phyloP scores from a whole-genome alignment of 1,140 invertebrate genomes.

The Scaptomyza pallida region DNA sequence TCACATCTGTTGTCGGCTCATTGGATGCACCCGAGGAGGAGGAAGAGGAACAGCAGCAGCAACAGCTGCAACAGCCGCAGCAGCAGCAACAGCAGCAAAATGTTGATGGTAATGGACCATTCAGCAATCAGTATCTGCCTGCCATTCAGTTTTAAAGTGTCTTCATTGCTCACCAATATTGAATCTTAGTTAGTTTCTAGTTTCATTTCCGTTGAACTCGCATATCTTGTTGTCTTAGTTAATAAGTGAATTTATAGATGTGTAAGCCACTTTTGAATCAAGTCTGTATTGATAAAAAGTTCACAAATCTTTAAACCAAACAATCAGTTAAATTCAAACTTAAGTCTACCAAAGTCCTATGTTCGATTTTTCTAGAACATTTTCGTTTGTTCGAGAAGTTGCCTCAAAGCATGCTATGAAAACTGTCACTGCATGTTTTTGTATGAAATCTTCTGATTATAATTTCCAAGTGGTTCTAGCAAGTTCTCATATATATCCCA shows the following conservation, averaged over 20 bases:
- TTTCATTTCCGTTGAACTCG: too few species aligned
- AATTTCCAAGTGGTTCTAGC: too few species aligned
- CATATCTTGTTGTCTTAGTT: slow-evolving; percentile 33
- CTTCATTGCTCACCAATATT: slow-evolving; percentile 60
- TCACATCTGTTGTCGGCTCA: slow-evolving; percentile 79
- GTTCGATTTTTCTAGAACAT: too few species aligned
- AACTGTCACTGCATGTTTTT: too few species aligned
- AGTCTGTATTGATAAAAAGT: slow-evolving; percentile 30
- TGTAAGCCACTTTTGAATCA: slow-evolving; percentile 22
- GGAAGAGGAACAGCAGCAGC: slow-evolving; percentile 64
- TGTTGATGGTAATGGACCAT: slow-evolving; percentile 15
- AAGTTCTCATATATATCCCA: too few species aligned
- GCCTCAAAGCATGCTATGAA: too few species aligned
- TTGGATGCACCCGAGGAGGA: slow-evolving; percentile 73
- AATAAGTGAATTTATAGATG: slow-evolving; percentile 49
- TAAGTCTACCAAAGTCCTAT: too few species aligned
- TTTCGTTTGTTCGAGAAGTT: too few species aligned
- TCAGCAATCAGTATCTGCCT: slow-evolving; percentile 70
- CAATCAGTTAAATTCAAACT: background rate
- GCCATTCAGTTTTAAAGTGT: slow-evolving; percentile 74
- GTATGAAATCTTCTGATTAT: too few species aligned
- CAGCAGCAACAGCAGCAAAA: slow-evolving; percentile 15
- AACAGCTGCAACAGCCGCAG: too few species aligned
- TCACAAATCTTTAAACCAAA: slow-evolving; percentile 13
- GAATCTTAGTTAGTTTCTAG: slow-evolving; percentile 69